These are phyloP conservation scores for Pentalonia nigronervosa DNA, from an alignment of 1,140 invertebrate genomes.

Conservation along the genomic window DNA sequence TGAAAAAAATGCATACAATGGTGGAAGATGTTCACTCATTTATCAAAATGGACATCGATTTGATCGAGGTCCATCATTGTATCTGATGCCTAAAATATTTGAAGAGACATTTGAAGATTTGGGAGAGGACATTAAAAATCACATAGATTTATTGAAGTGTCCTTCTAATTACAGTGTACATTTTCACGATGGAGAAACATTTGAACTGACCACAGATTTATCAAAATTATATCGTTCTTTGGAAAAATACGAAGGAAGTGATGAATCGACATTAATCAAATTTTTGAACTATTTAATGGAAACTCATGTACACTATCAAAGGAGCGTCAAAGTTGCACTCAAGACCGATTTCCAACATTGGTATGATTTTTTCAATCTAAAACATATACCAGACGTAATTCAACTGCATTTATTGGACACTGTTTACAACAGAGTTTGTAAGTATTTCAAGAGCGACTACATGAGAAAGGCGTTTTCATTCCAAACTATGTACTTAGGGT, in stretches of 20 bases:
- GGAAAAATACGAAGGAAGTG: constrained; percentile 33
- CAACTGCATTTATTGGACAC: constrained; percentile 34
- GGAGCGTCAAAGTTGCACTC: constrained; percentile 40
- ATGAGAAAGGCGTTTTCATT: constrained; percentile 52
- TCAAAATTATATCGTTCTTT: constrained; percentile 43
- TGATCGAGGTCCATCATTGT: constrained; percentile 52
- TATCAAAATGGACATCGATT: constrained; percentile 45
- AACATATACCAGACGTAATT: constrained; percentile 39
- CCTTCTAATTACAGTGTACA: constrained; percentile 37
- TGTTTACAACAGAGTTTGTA: constrained; percentile 49
- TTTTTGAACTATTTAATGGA: constrained; percentile 45
- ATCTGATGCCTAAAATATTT: constrained; percentile 49
- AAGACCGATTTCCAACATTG: constrained; percentile 48
- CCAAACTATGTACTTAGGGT: constrained; percentile 52
- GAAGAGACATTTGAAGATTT: constrained; percentile 49
- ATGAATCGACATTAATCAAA: constrained; percentile 1
- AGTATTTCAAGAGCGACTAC: constrained; percentile 52
- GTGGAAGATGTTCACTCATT: constrained; percentile 50
- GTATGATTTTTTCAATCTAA: constrained; percentile 51
- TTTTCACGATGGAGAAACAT: constrained; percentile 41
- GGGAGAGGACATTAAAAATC: constrained; percentile 47
- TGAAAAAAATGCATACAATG: constrained; percentile 50
- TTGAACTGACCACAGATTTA: constrained; percentile 42
- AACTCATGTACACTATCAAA: constrained; percentile 50
- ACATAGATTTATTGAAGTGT: constrained; percentile 40